Evolutionary conservation across 1,140 invertebrate species (phyloP).

Genomic region (Papilio aristodemus): DNA sequence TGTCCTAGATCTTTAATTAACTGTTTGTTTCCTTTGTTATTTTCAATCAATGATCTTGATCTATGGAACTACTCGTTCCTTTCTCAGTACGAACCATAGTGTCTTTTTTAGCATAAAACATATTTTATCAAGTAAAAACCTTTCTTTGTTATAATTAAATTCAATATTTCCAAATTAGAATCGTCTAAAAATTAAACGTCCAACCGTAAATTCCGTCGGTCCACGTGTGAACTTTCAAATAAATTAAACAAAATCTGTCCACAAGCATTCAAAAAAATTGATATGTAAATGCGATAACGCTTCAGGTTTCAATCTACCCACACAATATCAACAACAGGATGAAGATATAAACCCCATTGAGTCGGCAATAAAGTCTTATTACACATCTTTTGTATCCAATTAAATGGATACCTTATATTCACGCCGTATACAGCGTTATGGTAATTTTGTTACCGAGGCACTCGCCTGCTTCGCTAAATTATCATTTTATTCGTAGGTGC

Average conservation of each 20-base stretch:
- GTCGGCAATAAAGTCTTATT: constrained; percentile 52
- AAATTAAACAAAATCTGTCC: not conserved
- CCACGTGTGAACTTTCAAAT: not conserved
- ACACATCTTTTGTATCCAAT: constrained; percentile 54
- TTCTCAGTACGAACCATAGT: too few species aligned
- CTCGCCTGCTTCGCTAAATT: constrained; percentile 11
- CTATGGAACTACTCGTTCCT: too few species aligned
- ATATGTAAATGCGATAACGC: constrained; percentile 1
- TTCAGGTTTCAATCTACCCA: constrained; percentile 25
- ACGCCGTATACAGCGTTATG: constrained; percentile 39
- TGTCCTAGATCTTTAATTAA: constrained; percentile 5
- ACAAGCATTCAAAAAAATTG: not conserved
- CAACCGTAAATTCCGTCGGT: not conserved
- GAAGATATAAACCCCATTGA: constrained; percentile 44
- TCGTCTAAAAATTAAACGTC: too few species aligned
- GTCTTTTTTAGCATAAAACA: too few species aligned
- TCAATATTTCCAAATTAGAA: too few species aligned
- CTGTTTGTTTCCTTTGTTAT: not conserved
- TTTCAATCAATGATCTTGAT: not conserved
- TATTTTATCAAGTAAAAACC: too few species aligned
- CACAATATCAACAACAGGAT: constrained; percentile 35
- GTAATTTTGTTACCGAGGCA: constrained; percentile 40
- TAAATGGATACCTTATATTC: constrained; percentile 48
- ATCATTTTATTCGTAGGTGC: constrained; percentile 31
- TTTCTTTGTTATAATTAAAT: too few species aligned